Base-by-base conservation (phyloP, 2,113 vertebrate genomes). In the Sinocyclocheilus anophthalmus region DNA sequence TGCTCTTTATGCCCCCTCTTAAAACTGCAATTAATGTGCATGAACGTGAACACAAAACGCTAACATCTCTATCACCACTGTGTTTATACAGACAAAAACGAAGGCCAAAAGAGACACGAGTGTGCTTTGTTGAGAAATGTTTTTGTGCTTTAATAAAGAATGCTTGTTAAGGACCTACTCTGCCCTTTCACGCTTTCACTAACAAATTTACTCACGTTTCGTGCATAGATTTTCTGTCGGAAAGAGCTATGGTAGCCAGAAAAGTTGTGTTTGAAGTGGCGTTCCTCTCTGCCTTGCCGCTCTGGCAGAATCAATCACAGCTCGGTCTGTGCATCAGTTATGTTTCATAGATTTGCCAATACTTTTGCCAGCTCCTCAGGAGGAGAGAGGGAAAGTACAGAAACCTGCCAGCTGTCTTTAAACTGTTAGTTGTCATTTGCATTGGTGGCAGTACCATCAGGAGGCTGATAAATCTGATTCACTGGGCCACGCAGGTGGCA, bases 181-280 rank as follows among this genome's bases (percentile, higher is more conserved):
- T 83, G 76, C 81, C 72, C 83, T 84, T 90, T 89, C 45, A 2
- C n/a, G 10, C 45, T 65, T 88, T 85, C 80, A 50, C 80, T 67
- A 87, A 61, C 85, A 87, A 83, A 87, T 90, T 88, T 70, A 76
- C 37, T 72, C 26, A 79, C 24, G 45, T 84, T 87, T 78, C 69
- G 18, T 13, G 3, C 61, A 73, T 90, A 33, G 89, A 91, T 90
- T 91, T 91, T 81, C 88, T 88, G 88, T 89, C 84, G 12, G 4
- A 50, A 8, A 53, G 16, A 61, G 82, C 72, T 45, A 79, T 78
- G 48, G 37, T 72, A 76, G 65, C 88, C 76, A 90, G 84, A 88
- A 83, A 84, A 89, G 84, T 79, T 55, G 77, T 86, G 67, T 88
- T 88, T 87, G 81, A 85, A 84, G 61, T 33, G 86, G 22, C 42